phyloP scores from a whole-genome alignment of 1,140 invertebrate genomes.

The Neodiprion lecontei region DNA sequence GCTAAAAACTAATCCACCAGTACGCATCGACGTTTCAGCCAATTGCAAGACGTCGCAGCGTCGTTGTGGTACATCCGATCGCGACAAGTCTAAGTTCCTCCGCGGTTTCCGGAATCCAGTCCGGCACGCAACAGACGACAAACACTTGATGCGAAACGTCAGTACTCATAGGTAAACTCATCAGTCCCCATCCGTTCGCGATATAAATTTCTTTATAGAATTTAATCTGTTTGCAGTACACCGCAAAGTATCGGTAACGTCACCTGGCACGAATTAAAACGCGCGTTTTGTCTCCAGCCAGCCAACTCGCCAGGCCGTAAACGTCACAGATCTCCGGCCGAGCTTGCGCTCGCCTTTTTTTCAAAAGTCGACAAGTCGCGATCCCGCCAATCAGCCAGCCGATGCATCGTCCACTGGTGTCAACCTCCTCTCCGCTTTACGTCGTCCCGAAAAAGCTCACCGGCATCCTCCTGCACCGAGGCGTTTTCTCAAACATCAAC shows the following conservation, averaged over 20 bases:
- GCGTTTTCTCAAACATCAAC: background rate
- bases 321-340: background rate
- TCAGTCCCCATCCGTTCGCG: too few relatives aligned
- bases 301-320: background rate
- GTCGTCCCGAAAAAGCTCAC: background rate
- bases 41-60: background rate
- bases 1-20: background rate
- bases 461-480: background rate
- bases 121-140: background rate
- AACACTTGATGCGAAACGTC: background rate
- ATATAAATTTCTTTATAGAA: too few relatives aligned
- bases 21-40: background rate
- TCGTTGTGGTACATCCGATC: background rate
- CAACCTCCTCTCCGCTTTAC: background rate
- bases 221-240: background rate
- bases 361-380: background rate
- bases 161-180: slow-evolving; percentile 1
- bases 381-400: background rate
- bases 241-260: background rate
- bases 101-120: background rate
- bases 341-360: background rate
- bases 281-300: background rate
- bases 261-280: background rate
- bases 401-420: background rate
- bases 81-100: background rate